Base-by-base conservation (phyloP, 1,140 invertebrate species). In the Proales similis region DNA sequence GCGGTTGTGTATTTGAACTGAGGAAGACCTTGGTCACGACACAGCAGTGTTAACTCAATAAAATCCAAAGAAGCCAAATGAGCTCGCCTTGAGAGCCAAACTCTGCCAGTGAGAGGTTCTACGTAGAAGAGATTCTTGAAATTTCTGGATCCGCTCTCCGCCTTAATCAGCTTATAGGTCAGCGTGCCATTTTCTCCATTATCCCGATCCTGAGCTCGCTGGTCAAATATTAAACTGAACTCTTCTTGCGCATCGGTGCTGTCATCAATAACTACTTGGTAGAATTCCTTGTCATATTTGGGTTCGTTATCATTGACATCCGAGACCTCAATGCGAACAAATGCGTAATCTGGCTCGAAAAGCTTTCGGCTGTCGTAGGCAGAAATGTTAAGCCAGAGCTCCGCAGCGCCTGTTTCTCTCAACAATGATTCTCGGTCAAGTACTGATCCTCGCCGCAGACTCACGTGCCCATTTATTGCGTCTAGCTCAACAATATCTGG, bases 401-500 rank as follows among this genome's bases (percentile, higher is more conserved):
- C 32, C 17, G 30, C 11, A 30, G 39, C 7, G 4, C 45, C 20
- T 12, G 20, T 42, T 42, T 57, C 45, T n/a, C 27, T n/a, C 12
- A 17, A 1, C 26, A 32, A 53, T 19, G 17, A 5, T 30, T 38
- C 48, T 36, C 48, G 48, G 32, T 53, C 48, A 22, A 53, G n/a
- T 19, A 11, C 3, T 4, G 38, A n/a, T 9, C 48, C 48, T 22
- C 26, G 7, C 14, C 5, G n/a, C 3, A 57, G 29, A 7, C 14
- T 26, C 22, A 57, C 19, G 32, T 57, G 33, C 39, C 51, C 51
- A 27, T 2, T 14, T 9, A 42, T 30, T 6, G 51, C 36, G 1
- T 57, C 36, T 26, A 57, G 20, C 17, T 57, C 36, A 30, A 57
- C 39, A 33, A 53, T 53, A 11, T 53, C 26, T 27, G 32, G 29